Conservation (phyloP, 2,113 vertebrate genomes). For the Agapornis roseicollis region DNA sequence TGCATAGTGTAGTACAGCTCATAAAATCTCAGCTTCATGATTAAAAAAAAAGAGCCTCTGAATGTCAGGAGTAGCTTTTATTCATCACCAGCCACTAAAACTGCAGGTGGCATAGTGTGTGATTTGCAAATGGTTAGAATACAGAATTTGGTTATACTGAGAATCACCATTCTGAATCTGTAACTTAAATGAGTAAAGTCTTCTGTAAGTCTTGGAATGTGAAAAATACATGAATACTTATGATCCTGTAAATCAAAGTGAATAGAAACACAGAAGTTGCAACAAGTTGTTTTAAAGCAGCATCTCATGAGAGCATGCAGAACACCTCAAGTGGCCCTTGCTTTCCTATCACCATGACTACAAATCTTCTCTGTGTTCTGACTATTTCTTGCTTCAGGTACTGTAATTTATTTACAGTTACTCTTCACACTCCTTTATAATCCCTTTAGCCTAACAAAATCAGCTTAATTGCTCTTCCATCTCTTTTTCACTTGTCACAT, state of each 20-base stretch:
- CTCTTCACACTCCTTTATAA: not conserved
- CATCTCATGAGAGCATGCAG: not conserved
- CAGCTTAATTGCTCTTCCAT: not conserved
- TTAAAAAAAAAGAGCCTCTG: not conserved
- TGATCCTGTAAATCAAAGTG: not conserved
- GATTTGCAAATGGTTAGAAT: slow-evolving; percentile 9
- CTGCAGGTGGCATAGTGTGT: not conserved
- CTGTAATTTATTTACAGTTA: not conserved
- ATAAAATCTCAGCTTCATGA: not conserved
- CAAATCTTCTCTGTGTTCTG: not conserved
- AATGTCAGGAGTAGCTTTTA: not conserved
- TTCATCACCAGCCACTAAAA: not conserved
- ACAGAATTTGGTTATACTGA: not conserved
- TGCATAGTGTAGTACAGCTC: not conserved
- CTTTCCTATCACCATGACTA: not conserved
- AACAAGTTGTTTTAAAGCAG: not conserved
- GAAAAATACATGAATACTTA: not conserved
- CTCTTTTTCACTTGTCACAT: not conserved
- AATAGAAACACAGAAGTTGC: not conserved
- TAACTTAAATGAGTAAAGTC: not conserved
- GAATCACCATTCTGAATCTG: not conserved
- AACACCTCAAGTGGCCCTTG: not conserved
- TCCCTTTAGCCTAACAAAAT: not conserved
- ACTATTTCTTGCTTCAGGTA: not conserved
- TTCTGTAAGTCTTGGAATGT: not conserved